phyloP scores from a whole-genome alignment of 2,888 invertebrate species.

The Noctua janthina region DNA sequence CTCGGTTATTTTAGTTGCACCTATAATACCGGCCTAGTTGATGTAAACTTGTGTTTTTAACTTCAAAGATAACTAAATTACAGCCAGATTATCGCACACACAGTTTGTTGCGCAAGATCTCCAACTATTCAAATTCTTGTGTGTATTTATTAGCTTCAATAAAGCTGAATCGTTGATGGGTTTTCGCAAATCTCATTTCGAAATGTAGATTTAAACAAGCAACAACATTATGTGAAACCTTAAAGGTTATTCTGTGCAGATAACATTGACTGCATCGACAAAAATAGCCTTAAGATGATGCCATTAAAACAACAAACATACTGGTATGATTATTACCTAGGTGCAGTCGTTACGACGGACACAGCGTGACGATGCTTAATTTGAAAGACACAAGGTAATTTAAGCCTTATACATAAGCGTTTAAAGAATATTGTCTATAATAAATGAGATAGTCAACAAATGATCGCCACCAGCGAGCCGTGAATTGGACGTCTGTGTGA shows the following conservation, averaged over 20 bases:
- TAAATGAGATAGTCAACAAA: slow-evolving; percentile 22
- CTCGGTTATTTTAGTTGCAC: slow-evolving; percentile 60
- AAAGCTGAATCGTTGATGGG: slow-evolving; percentile 1
- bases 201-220: slow-evolving; percentile 12
- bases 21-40: slow-evolving; percentile 50
- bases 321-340: slow-evolving; percentile 65
- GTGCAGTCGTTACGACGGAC: slow-evolving; percentile 58
- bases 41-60: slow-evolving; percentile 43
- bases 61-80: slow-evolving; percentile 47
- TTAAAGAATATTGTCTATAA: slow-evolving; percentile 20
- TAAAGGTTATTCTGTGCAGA: slow-evolving; percentile 56
- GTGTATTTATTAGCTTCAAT: slow-evolving; percentile 18
- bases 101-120: slow-evolving; percentile 28
- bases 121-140: not conserved
- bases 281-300: slow-evolving; percentile 75
- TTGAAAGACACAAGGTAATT: slow-evolving; percentile 32
- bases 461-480: slow-evolving; percentile 32
- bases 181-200: slow-evolving; percentile 26
- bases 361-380: slow-evolving; percentile 47
- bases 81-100: slow-evolving; percentile 24
- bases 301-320: slow-evolving; percentile 70
- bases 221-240: slow-evolving; percentile 42
- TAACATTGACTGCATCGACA: slow-evolving; percentile 70
- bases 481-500: slow-evolving; percentile 32
- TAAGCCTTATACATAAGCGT: slow-evolving; percentile 10